A percentile compares a stretch with the other conserved stretches of the same genome.
phyloP scores from a whole-genome alignment of 2,797 vertebrate species.

The Pipistrellus pipistrellus region DNA sequence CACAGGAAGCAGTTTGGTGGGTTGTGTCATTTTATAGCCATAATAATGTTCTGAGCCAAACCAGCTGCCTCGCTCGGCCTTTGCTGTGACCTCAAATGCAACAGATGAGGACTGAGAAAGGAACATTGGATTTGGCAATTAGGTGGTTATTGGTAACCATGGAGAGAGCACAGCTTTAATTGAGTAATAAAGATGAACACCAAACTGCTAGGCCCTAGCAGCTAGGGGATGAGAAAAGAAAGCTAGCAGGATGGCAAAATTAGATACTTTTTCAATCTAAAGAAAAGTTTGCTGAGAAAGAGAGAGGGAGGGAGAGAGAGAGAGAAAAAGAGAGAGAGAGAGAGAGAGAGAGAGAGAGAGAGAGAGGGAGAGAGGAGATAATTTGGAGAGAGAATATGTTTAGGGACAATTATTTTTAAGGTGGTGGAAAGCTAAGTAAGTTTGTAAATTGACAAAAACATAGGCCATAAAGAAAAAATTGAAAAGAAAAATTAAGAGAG shows the following conservation, averaged over 20 bases:
- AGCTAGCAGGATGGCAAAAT: not conserved
- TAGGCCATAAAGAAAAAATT: not conserved
- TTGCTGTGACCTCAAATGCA: slow-evolving; percentile 58
- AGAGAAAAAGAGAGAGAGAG: not conserved
- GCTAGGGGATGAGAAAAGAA: not conserved
- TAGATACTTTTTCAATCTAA: not conserved
- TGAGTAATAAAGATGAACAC: slow-evolving; percentile 41
- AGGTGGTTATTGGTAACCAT: slow-evolving; percentile 26
- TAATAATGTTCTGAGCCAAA: slow-evolving; percentile 68
- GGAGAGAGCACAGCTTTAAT: slow-evolving; percentile 60
- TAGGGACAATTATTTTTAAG: not conserved
- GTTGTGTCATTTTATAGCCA: slow-evolving; percentile 68
- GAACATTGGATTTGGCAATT: slow-evolving; percentile 72
- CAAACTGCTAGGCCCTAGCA: not conserved
- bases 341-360: not conserved
- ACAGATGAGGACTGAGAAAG: slow-evolving; percentile 61
- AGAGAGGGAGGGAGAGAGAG: too few relatives aligned
- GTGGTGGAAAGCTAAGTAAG: not conserved
- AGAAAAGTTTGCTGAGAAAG: not conserved
- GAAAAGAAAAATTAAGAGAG: not conserved
- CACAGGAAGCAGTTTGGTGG: slow-evolving; percentile 53
- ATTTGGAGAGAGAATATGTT: not conserved
- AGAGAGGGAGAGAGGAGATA: not conserved
- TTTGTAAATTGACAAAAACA: not conserved
- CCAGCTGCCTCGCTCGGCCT: slow-evolving; percentile 39